A percentile compares a stretch with the other conserved stretches of the same genome.
Evolutionary conservation across 2,113 vertebrate species (phyloP).

Genomic region (Terrapene triunguis): DNA sequence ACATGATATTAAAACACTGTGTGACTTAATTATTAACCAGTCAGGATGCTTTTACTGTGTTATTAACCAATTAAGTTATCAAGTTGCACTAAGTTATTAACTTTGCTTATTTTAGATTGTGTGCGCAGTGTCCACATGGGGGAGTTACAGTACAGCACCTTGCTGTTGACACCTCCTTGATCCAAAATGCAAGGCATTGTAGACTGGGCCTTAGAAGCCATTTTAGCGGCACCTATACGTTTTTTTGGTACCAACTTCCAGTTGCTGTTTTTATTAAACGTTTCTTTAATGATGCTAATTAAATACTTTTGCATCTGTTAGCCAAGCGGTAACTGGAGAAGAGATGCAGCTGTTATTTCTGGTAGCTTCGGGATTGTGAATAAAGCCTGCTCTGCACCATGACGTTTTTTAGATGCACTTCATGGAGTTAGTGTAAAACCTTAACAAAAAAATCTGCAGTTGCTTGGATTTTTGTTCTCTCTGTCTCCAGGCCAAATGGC

Average conservation of each 20-base stretch:
- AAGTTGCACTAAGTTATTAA: too few species aligned
- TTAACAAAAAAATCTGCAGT: background rate
- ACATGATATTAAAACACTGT: too few species aligned
- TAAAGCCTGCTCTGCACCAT: background rate
- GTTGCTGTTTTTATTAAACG: background rate
- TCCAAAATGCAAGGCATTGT: background rate
- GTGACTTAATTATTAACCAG: too few species aligned
- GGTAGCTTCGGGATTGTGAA: background rate
- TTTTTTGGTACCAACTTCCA: background rate
- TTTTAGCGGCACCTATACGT: background rate
- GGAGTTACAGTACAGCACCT: background rate
- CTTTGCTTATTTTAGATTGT: too few species aligned
- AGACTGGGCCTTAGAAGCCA: background rate
- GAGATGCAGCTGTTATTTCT: background rate
- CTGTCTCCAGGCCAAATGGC: background rate
- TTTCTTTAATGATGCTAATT: background rate
- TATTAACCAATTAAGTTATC: too few species aligned
- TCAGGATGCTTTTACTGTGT: too few species aligned
- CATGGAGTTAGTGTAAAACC: background rate
- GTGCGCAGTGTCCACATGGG: background rate
- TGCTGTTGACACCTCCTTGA: background rate
- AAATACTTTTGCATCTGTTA: background rate
- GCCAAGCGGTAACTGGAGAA: background rate
- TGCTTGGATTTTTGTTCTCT: rapidly evolving
- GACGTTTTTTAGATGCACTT: background rate